Base-by-base conservation (phyloP, 2,797 vertebrate genomes). In the Chelmon rostratus region DNA sequence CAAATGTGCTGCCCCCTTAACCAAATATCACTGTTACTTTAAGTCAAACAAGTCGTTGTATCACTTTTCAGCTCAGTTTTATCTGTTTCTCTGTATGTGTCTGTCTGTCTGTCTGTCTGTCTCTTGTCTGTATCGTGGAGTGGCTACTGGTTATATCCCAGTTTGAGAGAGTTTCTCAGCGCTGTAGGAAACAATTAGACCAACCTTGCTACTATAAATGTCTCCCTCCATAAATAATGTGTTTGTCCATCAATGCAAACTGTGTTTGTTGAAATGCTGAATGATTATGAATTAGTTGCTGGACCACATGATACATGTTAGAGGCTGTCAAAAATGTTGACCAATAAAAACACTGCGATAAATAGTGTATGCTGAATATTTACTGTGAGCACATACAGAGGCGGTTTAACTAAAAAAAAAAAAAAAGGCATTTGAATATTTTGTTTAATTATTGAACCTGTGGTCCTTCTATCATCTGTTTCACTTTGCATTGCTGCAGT, bases 301-400 rank as follows among this genome's bases (percentile, higher is more conserved):
- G 86, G 79, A 87, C 83, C 81, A 83, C 85, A 81, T 86, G 59
- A 65, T 31, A 76, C 42, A 58, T 84, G 64, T 84, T 80, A 74
- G 81, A 89, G 72, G 61, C 83, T 81, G 69, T 92, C 83, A 79
- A 79, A 81, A 73, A 84, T 79, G 68, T 76, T 83, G 71, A 83
- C 76, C 79, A 87, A 74, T 84, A 47, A 68, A 86, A 81, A 86
- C 62, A 88, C 77, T 79, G 82, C 85, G 83, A 80, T 85, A 76
- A 86, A 91, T 89, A 85, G 88, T 74, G 76, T 91, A 86, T 89
- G 86, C 82, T 91, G 68, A 89, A 85, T 92, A 91, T 90, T 91
- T 86, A 83, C 90, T 92, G 89, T 94, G 88, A 93, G 84, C 83
- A 93, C 88, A 89, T 81, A 79, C 63, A 84, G 86, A 89, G 79